Evolutionary conservation across 2,888 invertebrate genomes (phyloP), one percentile per base, ranked within the genome.

Genomic region (Cryptops parisi): DNA sequence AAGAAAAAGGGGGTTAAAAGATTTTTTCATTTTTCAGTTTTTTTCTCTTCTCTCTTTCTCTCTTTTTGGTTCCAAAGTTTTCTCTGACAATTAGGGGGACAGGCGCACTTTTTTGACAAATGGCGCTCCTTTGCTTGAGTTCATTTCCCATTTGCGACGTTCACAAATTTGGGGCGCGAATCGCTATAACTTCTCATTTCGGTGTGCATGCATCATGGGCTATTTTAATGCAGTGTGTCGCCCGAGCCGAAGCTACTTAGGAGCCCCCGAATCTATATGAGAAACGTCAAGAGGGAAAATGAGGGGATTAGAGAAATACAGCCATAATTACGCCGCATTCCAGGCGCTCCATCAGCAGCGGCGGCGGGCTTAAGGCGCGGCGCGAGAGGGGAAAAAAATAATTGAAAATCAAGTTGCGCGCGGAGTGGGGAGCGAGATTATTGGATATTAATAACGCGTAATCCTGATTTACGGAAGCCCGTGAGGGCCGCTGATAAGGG

Each of bases 391-490:
- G 17, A 33, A 50, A 50, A 50, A 50, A 50, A 50, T 50, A 50
- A 50, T 50, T 50, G 50, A 50, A 50, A 50, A 50, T 50, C 43
- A 43, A 45, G 48, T 53, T 49, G 47, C n/a, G 43, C 43, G 52
- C 19, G 52, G 21, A 17, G 24, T 15, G 26, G n/a, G 27, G 27
- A 48, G 23, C 48, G 41, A 50, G 50, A 55, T 54, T 54, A 51
- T 50, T 50, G 51, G 44, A 55, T 55, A 55, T 55, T 51, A 55
- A 52, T 44, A 44, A 41, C 39, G 49, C 43, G 46, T 54, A 56
- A 56, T 56, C 56, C 56, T 56, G 53, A 56, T 56, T 56, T 56
- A 56, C 56, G 52, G 56, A 50, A 54, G 54, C 56, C 41, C 54
- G 50, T 55, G 56, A 50, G 54, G 54, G 55, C 56, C 51, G 53